phyloP scores from a whole-genome alignment of 2,113 vertebrate species.

The Phasianus colchicus region DNA sequence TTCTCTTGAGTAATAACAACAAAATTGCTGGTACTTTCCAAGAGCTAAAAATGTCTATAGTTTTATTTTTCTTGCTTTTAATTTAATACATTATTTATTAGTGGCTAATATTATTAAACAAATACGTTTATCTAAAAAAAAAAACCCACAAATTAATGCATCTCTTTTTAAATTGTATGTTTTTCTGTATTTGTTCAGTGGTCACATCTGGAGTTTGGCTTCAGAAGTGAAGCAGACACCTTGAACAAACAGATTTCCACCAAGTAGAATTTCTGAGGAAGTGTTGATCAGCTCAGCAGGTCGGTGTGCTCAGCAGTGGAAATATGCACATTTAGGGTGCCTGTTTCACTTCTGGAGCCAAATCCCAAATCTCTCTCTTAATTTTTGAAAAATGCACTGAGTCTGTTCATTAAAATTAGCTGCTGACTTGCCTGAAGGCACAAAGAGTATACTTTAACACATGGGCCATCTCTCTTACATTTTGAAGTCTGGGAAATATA shows the following conservation, averaged over 20 bases:
- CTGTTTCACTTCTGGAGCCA: not conserved
- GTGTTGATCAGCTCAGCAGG: not conserved
- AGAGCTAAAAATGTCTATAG: not conserved
- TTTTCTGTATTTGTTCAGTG: not conserved
- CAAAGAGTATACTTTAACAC: not conserved
- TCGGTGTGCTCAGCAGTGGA: not conserved
- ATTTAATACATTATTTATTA: not conserved
- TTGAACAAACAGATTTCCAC: not conserved
- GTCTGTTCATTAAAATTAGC: not conserved
- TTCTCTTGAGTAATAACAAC: not conserved
- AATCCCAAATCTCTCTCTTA: not conserved
- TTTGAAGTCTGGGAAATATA: not conserved
- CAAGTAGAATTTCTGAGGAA: not conserved
- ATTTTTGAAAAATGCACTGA: not conserved
- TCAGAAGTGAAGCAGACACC: not conserved
- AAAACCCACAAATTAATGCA: accelerated
- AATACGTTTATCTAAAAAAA: not conserved
- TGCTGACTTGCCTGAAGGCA: not conserved
- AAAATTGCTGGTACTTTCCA: constrained; percentile 35
- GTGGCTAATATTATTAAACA: not conserved
- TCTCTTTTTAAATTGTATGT: not conserved
- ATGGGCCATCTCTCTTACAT: not conserved
- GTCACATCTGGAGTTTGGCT: not conserved
- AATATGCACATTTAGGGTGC: not conserved
- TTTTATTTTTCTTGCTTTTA: not conserved